Base-by-base conservation (phyloP, 2,888 invertebrate genomes). In the Monopis laevigella region DNA sequence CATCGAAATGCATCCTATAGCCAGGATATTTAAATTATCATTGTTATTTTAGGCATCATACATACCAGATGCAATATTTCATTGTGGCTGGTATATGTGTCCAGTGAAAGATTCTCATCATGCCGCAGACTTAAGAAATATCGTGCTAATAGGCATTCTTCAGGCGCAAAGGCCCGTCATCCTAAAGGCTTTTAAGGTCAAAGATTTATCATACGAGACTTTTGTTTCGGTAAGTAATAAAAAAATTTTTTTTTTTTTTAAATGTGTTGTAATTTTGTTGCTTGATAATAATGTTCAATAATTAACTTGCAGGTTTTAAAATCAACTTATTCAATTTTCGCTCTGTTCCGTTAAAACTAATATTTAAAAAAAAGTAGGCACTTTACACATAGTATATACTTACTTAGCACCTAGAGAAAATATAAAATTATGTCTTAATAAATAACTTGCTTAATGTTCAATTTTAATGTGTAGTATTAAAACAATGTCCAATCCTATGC, bases 191-290 rank as follows among this genome's bases (percentile, higher is more conserved):
- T 36, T 36, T 36, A 21, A 21, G 11, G 12, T 36, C 11, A 19
- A 21, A 4, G 21, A 36, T 11, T 6, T 36, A 11, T 36, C 36
- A 4, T 36, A 36, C 21, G 21, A 36, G 12, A 36, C 21, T 2
- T 36, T 36, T 36, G 36, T 36, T 21, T n/a, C 11, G n/a, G 36
- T 36, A 18, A 36, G 36, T 36, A 36, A 11, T 38, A 4, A 10
- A 19, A 12, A 12, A 3, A 7, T 24, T 2, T n/a, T n/a, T 12
- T 11, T 21, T 4, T 38, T 21, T n/a, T 12, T 28, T 8, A 6
- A 16, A 12, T 1, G 16, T 28, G 16, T 27, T 6, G 3, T 27
- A 7, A 21, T 8, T 21, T 21, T 21, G 6, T 8, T 21, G 5
- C 24, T 8, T 21, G 24, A 21, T 8, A 7, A 5, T 21, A 5